Percentiles rank a stretch among this genome's conserved stretches.
phyloP scores from a whole-genome alignment of 2,113 vertebrate species.

The Microcebus ravelobensis region DNA sequence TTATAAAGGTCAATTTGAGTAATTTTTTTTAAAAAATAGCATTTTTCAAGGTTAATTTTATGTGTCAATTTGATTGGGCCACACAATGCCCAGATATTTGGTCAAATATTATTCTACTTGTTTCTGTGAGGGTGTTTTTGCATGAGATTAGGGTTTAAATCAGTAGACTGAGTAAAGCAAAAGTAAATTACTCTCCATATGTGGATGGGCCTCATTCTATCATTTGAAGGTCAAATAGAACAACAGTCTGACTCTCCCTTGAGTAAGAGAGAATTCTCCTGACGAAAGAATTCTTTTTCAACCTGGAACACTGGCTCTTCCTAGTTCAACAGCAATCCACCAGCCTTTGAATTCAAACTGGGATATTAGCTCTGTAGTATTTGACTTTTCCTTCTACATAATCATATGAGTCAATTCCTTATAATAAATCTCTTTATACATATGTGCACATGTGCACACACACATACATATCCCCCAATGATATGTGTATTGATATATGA shows the following conservation, averaged over 20 bases:
- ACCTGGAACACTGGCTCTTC: background rate
- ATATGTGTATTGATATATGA: background rate
- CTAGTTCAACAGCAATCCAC: background rate
- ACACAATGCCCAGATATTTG: background rate
- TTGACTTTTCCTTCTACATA: background rate
- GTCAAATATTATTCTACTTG: background rate
- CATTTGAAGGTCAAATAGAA: background rate
- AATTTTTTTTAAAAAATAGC: background rate
- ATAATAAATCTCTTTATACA: background rate
- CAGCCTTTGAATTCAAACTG: background rate
- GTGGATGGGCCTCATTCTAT: no score
- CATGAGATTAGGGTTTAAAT: background rate
- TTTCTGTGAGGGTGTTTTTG: background rate
- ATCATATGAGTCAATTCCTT: background rate
- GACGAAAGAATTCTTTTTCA: background rate
- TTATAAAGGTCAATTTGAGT: background rate
- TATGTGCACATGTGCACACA: no score
- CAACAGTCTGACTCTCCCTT: background rate
- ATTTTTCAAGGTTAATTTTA: background rate
- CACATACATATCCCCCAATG: background rate
- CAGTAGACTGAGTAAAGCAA: background rate
- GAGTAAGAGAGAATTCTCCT: background rate
- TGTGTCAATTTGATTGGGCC: background rate
- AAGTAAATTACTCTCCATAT: background rate
- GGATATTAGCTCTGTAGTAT: background rate